Conservation (phyloP, 2,888 invertebrate genomes). For the Halictus ligatus region DNA sequence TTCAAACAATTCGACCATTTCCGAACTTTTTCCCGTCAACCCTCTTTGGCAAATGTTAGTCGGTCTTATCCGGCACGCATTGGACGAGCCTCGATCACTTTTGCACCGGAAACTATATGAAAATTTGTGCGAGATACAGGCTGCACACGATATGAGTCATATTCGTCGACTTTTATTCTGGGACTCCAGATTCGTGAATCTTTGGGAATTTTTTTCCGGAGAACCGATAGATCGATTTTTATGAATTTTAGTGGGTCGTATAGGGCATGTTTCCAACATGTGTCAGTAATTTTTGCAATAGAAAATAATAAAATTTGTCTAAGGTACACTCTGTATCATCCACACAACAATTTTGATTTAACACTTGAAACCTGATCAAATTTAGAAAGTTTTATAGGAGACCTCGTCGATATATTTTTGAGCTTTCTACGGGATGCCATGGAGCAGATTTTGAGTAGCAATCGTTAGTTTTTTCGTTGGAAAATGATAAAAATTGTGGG, state of each 20-base stretch:
- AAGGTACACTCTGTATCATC: too few species aligned
- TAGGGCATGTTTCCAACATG: fast-evolving
- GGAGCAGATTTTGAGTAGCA: too few species aligned
- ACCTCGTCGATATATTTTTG: too few species aligned
- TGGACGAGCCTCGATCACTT: background rate
- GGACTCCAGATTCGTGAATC: background rate
- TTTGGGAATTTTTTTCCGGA: background rate
- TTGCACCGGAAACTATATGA: background rate
- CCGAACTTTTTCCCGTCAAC: background rate
- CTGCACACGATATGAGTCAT: too few species aligned
- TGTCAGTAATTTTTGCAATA: too few species aligned
- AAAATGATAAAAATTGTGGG: background rate
- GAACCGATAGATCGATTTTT: background rate
- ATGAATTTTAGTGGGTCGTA: background rate
- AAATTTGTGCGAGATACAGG: background rate
- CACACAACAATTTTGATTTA: too few species aligned
- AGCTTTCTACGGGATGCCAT: too few species aligned
- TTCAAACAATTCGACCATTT: background rate
- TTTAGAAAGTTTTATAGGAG: too few species aligned
- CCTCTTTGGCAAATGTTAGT: fast-evolving
- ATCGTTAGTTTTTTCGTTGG: too few species aligned
- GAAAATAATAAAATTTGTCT: too few species aligned
- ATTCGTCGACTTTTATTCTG: background rate
- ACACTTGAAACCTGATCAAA: too few species aligned
- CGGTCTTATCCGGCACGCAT: background rate